phyloP scores from a whole-genome alignment of 2,888 invertebrate genomes.

The Marasmarcha lunaedactyla region DNA sequence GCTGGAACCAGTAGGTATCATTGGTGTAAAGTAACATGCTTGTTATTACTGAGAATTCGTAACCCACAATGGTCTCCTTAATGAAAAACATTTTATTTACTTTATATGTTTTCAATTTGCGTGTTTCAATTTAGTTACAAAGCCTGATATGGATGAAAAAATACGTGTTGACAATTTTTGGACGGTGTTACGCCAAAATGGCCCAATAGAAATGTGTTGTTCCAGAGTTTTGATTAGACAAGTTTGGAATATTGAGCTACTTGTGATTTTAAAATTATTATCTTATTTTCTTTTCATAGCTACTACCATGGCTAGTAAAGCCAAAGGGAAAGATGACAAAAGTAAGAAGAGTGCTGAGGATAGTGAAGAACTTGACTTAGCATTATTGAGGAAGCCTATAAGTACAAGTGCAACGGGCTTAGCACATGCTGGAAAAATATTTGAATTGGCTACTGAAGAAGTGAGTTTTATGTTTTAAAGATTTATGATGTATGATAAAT shows the following conservation, averaged over 20 bases:
- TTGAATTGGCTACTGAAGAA: constrained; percentile 82
- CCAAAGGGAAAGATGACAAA: constrained; percentile 49
- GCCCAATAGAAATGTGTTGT: too few species aligned
- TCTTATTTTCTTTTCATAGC: constrained; percentile 20
- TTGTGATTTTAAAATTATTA: too few species aligned
- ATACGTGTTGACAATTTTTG: constrained; percentile 26
- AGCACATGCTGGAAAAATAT: constrained; percentile 77
- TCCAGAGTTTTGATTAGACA: too few species aligned
- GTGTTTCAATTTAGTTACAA: too few species aligned
- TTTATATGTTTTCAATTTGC: background rate
- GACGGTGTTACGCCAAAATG: constrained; percentile 32
- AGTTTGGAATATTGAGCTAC: too few species aligned
- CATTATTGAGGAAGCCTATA: constrained; percentile 74
- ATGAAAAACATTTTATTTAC: too few species aligned
- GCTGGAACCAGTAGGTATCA: constrained; percentile 33
- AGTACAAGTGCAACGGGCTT: constrained; percentile 77
- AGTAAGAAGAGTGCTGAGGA: constrained; percentile 46
- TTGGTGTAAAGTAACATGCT: constrained; percentile 41
- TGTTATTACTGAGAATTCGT: constrained; percentile 13
- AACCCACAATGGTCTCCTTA: constrained; percentile 1
- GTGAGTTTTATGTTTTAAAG: constrained; percentile 44
- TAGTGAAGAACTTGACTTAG: constrained; percentile 60
- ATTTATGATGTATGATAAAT: too few species aligned
- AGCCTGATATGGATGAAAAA: too few species aligned
- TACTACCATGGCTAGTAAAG: constrained; percentile 51